Evolutionary conservation across 1,140 invertebrate species (phyloP).

Genomic region (Cepaea nemoralis): DNA sequence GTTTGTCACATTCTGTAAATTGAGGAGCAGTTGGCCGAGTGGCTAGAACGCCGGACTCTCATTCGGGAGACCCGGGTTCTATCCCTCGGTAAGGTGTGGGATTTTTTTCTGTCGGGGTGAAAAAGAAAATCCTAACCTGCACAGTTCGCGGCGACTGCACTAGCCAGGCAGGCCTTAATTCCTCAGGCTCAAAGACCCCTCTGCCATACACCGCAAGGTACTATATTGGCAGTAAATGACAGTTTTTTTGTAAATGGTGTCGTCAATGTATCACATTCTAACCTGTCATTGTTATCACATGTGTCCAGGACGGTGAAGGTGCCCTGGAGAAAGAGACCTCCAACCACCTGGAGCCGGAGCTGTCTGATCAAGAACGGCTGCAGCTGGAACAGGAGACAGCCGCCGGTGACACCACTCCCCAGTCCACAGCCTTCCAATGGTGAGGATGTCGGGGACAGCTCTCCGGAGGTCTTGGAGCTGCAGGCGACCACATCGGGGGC

Average conservation of each 20-base stretch:
- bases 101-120: no score
- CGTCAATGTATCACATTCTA: background rate
- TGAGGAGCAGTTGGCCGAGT: no score
- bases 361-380: constrained; percentile 21
- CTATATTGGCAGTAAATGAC: no score
- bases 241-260: background rate
- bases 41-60: no score
- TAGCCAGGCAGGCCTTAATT: no score
- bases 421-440: constrained; percentile 47
- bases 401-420: constrained; percentile 54
- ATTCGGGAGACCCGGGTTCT: no score
- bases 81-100: no score
- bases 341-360: background rate
- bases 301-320: constrained; percentile 45
- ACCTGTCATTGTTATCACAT: background rate
- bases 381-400: constrained; percentile 47
- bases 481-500: background rate
- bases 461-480: constrained; percentile 44
- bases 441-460: constrained; percentile 40
- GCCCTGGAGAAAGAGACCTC: constrained; percentile 34
- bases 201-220: no score
- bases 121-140: no score
- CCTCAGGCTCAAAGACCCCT: no score
- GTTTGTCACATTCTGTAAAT: no score
- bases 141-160: no score